Percentiles rank a stretch among this genome's conserved stretches.
phyloP scores from a whole-genome alignment of 2,888 invertebrate genomes.

The Teleiodes luculella region DNA sequence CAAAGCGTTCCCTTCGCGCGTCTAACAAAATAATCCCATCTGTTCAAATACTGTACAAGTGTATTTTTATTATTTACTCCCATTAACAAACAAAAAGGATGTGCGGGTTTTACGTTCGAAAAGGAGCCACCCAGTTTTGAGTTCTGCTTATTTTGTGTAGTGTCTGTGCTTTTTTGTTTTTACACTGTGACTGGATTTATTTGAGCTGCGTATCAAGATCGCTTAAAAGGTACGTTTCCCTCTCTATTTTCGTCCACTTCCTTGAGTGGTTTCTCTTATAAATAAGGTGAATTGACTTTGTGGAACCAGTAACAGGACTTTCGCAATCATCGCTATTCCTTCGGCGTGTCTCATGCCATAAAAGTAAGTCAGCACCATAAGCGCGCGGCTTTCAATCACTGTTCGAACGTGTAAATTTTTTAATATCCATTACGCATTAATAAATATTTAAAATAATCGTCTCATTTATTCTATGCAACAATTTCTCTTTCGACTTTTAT shows the following conservation, averaged over 20 bases:
- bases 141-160: conserved; percentile 57
- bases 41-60: conserved; percentile 73
- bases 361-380: conserved; percentile 58
- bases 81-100: conserved; percentile 48
- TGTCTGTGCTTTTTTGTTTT: conserved; percentile 59
- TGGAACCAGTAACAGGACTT: conserved; percentile 68
- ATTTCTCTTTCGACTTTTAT: conserved; percentile 57
- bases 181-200: conserved; percentile 72
- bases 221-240: conserved; percentile 20
- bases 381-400: conserved; percentile 37
- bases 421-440: conserved; percentile 45
- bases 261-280: conserved; percentile 25
- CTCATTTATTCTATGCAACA: conserved; percentile 49
- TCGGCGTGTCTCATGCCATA: conserved; percentile 65
- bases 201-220: conserved; percentile 57
- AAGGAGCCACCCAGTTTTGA: conserved; percentile 21
- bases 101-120: conserved; percentile 47
- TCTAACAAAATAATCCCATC: conserved; percentile 71
- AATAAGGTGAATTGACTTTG: conserved; percentile 27
- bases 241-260: conserved; percentile 20
- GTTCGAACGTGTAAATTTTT: conserved; percentile 47
- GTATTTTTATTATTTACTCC: conserved; percentile 56
- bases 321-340: conserved; percentile 74
- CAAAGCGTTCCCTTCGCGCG: conserved; percentile 49
- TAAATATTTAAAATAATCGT: conserved; percentile 48